Conservation (phyloP, 2,888 invertebrate genomes). For the Agriotes lineatus region DNA sequence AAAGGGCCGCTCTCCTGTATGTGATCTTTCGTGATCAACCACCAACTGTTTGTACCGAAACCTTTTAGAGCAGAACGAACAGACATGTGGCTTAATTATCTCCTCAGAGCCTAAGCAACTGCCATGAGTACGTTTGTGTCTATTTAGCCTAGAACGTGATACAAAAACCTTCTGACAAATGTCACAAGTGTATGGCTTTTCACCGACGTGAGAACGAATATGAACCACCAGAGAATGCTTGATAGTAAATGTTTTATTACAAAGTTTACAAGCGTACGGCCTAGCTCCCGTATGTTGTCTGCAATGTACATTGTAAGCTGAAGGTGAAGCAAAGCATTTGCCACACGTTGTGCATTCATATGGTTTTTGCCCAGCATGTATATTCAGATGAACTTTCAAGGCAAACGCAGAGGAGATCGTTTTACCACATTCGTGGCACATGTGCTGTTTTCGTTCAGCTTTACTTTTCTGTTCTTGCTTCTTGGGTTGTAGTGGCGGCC, state of each 20-base stretch:
- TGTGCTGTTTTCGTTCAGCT: conserved; percentile 48
- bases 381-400: conserved; percentile 60
- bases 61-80: conserved; percentile 70
- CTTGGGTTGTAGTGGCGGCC: conserved; percentile 58
- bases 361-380: conserved; percentile 63
- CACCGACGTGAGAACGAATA: conserved; percentile 64
- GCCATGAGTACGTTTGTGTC: conserved; percentile 73
- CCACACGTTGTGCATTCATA: conserved; percentile 62
- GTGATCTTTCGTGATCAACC: conserved; percentile 71
- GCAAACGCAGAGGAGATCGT: conserved; percentile 64
- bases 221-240: conserved; percentile 69
- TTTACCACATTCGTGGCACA: conserved; percentile 64
- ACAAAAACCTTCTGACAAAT: conserved; percentile 69
- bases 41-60: conserved; percentile 74
- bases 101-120: conserved; percentile 63
- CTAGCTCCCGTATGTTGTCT: conserved; percentile 70
- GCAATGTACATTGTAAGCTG: conserved; percentile 66
- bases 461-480: conserved; percentile 32
- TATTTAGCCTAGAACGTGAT: conserved; percentile 72
- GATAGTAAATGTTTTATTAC: conserved; percentile 70
- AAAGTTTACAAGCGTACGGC: conserved; percentile 69
- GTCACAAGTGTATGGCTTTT: conserved; percentile 61
- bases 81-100: conserved; percentile 68
- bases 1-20: conserved; percentile 67
- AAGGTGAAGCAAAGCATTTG: conserved; percentile 62